A percentile compares a stretch with the other conserved stretches of the same genome.
Evolutionary conservation across 2,113 vertebrate species (phyloP).

Genomic region (Dendrocopos noguchii): DNA sequence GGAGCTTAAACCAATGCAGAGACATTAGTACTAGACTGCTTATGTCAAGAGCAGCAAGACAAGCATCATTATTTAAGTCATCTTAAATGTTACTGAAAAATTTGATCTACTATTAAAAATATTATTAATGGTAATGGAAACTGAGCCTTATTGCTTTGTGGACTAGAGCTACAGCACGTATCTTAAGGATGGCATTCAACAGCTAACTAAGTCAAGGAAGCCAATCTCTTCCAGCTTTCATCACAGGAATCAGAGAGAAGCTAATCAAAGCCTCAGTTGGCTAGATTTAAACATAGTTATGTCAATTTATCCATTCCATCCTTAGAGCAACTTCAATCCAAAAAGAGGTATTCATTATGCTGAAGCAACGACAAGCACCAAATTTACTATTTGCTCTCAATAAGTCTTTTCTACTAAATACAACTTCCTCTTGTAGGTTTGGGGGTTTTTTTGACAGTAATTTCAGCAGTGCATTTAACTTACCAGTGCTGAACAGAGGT

Average conservation of each 20-base stretch:
- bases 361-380: background rate
- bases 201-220: background rate
- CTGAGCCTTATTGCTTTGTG: background rate
- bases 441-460: background rate
- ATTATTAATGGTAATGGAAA: background rate
- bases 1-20: background rate
- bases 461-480: conserved; percentile 27
- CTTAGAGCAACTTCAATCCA: background rate
- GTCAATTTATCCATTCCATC: background rate
- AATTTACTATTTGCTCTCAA: background rate
- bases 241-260: background rate
- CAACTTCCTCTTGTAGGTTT: accelerated
- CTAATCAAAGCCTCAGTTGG: background rate
- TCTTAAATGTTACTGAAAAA: background rate
- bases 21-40: background rate
- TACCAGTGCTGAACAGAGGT: conserved; percentile 66
- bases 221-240: background rate
- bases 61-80: background rate
- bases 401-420: background rate
- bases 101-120: background rate
- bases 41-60: background rate
- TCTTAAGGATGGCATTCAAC: background rate
- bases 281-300: background rate
- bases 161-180: background rate
- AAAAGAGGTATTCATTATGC: background rate